Evolutionary conservation across 2,113 vertebrate species (phyloP).

Genomic region (Corydoras maculifer): DNA sequence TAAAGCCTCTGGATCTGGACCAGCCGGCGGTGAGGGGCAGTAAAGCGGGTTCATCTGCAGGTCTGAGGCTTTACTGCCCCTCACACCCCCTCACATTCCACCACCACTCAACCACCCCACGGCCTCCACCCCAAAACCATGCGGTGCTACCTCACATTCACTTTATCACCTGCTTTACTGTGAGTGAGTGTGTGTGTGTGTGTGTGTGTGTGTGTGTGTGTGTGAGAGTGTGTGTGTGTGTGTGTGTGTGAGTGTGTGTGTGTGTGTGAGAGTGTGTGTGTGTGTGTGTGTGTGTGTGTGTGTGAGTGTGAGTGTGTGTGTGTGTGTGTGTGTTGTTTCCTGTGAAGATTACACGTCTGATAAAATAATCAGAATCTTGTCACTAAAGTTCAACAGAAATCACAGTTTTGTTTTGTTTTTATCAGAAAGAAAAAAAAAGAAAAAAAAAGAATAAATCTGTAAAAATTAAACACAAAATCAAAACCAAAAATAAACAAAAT

Average conservation of each 20-base stretch:
- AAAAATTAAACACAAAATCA: too few species aligned
- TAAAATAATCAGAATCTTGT: too few species aligned
- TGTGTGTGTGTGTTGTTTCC: neutral
- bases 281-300: neutral
- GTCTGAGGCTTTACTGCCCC: slow-evolving; percentile 52
- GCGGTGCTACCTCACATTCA: slow-evolving; percentile 41
- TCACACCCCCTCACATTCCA: slow-evolving; percentile 47
- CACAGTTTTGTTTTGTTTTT: too few species aligned
- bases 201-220: slow-evolving; percentile 6
- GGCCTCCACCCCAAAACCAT: too few species aligned
- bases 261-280: neutral
- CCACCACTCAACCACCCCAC: too few species aligned
- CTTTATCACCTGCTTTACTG: slow-evolving; percentile 21
- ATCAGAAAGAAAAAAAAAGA: too few species aligned
- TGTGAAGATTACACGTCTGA: neutral
- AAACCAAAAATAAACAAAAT: too few species aligned
- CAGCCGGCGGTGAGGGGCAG: slow-evolving; percentile 53
- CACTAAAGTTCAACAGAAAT: too few species aligned
- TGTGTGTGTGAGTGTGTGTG: slow-evolving; percentile 1
- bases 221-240: neutral
- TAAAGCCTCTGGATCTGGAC: slow-evolving; percentile 56
- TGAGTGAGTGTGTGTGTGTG: neutral
- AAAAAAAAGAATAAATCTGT: too few species aligned
- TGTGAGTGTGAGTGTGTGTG: slow-evolving; percentile 7
- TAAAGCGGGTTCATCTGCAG: slow-evolving; percentile 68